Percentiles rank a stretch among this genome's conserved stretches.
Conservation (phyloP, 2,797 vertebrate species). For the Acridotheres tristis region DNA sequence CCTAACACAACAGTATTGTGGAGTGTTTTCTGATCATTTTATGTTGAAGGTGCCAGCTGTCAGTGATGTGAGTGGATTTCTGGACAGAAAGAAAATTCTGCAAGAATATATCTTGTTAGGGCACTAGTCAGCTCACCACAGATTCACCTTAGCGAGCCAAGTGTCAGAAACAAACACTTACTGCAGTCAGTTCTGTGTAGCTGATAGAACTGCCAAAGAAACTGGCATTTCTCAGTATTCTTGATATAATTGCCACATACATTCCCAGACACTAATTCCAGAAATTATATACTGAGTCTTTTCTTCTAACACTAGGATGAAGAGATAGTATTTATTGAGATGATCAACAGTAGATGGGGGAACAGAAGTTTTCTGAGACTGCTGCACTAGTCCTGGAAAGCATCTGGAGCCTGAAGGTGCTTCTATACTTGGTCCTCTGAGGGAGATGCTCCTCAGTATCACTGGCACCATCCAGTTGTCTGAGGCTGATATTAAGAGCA, state of each 20-base stretch:
- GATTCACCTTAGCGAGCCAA: neutral
- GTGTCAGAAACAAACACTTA: slow-evolving; percentile 22
- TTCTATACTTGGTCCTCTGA: neutral
- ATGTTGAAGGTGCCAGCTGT: neutral
- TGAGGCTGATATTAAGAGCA: neutral
- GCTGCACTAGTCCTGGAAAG: neutral
- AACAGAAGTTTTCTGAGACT: neutral
- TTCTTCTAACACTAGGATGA: neutral
- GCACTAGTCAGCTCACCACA: neutral
- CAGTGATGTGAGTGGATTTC: neutral
- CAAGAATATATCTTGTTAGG: neutral
- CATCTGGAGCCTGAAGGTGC: neutral
- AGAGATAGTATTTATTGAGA: neutral
- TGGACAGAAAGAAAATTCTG: neutral
- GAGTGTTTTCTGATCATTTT: neutral
- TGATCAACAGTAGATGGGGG: neutral
- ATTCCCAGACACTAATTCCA: neutral
- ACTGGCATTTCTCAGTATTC: neutral
- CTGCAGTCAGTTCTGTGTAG: neutral
- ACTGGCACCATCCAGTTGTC: neutral
- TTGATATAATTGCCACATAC: neutral
- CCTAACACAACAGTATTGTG: neutral
- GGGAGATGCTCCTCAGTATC: neutral
- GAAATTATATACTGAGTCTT: neutral
- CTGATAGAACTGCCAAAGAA: neutral